Conservation (phyloP, 2,797 vertebrate genomes). For the Brachyalestes nurse region DNA sequence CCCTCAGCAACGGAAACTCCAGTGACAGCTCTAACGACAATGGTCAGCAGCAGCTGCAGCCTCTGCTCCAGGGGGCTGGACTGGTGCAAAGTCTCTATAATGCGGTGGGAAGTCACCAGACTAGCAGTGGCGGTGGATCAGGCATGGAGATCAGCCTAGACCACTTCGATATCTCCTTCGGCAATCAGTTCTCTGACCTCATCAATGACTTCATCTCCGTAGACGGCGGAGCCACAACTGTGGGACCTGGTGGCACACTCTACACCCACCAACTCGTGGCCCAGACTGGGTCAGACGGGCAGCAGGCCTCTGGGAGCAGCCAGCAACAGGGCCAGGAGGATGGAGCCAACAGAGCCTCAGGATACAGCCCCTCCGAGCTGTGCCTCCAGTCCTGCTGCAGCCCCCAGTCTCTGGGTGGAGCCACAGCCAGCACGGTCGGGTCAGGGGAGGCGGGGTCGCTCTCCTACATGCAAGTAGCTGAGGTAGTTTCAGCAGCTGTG, state of each 20-base stretch:
- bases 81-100: slow-evolving; percentile 97
- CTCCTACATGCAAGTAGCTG: slow-evolving; percentile 97
- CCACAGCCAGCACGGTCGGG: slow-evolving; percentile 76
- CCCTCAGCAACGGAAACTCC: slow-evolving; percentile 77
- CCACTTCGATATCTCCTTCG: slow-evolving; percentile 99
- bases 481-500: slow-evolving; percentile 93
- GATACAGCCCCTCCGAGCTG: slow-evolving; percentile 91
- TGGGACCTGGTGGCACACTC: slow-evolving; percentile 83
- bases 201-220: slow-evolving; percentile 99
- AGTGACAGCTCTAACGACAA: slow-evolving; percentile 60
- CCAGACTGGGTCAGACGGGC: slow-evolving; percentile 73
- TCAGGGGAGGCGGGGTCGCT: slow-evolving; percentile 85
- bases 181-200: slow-evolving; percentile 99
- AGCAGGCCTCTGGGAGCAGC: slow-evolving; percentile 67
- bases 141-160: slow-evolving; percentile 98
- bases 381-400: slow-evolving; percentile 96
- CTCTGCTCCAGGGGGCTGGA: slow-evolving; percentile 88
- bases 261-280: slow-evolving; percentile 94
- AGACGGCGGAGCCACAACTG: slow-evolving; percentile 86
- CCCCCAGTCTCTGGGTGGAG: slow-evolving; percentile 85
- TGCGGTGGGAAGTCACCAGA: slow-evolving; percentile 84
- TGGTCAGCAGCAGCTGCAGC: slow-evolving; percentile 78
- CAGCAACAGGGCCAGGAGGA: slow-evolving; percentile 92
- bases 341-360: slow-evolving; percentile 81
- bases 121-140: slow-evolving; percentile 80